A percentile compares a stretch with the other conserved stretches of the same genome.
phyloP scores from a whole-genome alignment of 2,113 vertebrate species.

The Peromyscus leucopus region DNA sequence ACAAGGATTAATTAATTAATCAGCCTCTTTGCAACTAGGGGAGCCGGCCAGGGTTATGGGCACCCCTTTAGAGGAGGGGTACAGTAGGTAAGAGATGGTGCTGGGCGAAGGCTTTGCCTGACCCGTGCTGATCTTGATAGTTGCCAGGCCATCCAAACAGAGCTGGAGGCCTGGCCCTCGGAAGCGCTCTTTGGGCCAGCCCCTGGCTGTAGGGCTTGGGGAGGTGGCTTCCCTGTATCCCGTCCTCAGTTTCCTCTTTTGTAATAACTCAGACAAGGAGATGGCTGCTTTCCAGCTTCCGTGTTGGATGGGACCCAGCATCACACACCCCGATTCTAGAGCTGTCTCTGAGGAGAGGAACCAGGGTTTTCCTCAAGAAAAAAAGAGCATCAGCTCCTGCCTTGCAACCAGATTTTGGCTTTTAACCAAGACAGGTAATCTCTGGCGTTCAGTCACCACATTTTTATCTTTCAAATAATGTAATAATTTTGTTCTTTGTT shows the following conservation, averaged over 20 bases:
- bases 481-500: background rate
- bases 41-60: background rate
- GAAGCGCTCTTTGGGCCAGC: background rate
- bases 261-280: background rate
- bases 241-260: background rate
- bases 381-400: background rate
- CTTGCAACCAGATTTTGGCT: background rate
- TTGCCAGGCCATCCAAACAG: background rate
- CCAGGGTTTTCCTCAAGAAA: background rate
- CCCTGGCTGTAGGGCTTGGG: background rate
- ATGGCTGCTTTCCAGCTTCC: background rate
- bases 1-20: conserved; percentile 80
- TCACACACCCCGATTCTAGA: background rate
- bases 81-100: background rate
- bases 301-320: background rate
- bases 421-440: background rate
- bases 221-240: rapidly evolving
- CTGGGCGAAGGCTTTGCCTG: background rate
- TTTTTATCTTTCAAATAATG: background rate
- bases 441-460: background rate
- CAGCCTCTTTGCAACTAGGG: conserved; percentile 36
- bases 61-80: background rate
- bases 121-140: background rate
- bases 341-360: background rate
- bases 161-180: background rate